Base-by-base conservation (phyloP, 2,113 vertebrate species). In the Varanus komodoensis region DNA sequence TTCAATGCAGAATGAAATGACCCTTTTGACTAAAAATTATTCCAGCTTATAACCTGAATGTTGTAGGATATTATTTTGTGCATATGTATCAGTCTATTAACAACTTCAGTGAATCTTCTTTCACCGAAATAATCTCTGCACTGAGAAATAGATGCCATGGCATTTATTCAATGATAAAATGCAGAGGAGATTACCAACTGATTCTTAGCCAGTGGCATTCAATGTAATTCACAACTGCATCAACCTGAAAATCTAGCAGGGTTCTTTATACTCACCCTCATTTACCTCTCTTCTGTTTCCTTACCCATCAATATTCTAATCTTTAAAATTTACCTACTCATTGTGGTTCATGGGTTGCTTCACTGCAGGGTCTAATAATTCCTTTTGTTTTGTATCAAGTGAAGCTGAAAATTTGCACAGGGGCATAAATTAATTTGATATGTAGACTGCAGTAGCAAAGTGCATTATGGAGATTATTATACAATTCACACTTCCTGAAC, bases 391-490 rank as follows among this genome's bases (percentile, higher is more conserved):
- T 25, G 0, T 5, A 52, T 2, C 80, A 69, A 34, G 80, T 1
- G 7, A 84, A 87, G 61, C 50, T 90, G 12, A 19, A 1, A 44
- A 19, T 74, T 92, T 87, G 5, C 94, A 77, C 91, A 90, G 27
- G 1, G 0, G 91, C 77, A 87, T 68, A 88, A 94, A 93, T 92
- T 87, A 93, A 93, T 91, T 86, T 25, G 32, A 87, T 64, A 87
- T 82, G 4, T 82, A 52, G n/a, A 91, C 75, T 81, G 61, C 2
- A 79, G 89, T 64, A 84, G 78, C 21, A 91, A 94, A 94, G 88
- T 34, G 86, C 85, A 73, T 95, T 93, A 86, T 86, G 8, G 84
- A 88, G 88, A 91, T 90, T 54, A 94, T 95, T 94, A 74, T 90
- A 78, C 67, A 92, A 89, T 54, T 82, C 71, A 69, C 19, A 84